These are phyloP conservation scores for Pseudorhombus dupliciocellatus DNA, from an alignment of 2,113 vertebrate genomes.

Conservation along the genomic window DNA sequence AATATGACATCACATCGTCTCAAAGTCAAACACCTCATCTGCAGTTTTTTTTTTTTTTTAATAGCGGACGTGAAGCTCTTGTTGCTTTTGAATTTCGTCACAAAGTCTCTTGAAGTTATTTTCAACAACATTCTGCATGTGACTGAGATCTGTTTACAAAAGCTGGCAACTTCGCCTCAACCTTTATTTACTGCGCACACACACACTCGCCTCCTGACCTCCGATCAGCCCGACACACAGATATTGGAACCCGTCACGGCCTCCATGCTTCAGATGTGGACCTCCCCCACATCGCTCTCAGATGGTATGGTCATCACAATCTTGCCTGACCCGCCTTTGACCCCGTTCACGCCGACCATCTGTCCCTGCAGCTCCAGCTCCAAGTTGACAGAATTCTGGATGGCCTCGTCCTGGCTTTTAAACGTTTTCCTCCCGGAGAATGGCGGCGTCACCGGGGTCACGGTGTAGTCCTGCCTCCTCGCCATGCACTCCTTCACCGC, in stretches of 20 bases:
- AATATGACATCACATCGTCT: neutral
- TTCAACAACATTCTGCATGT: constrained; percentile 26
- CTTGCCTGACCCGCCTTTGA: constrained; percentile 29
- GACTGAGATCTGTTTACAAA: constrained; percentile 55
- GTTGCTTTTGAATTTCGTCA: neutral
- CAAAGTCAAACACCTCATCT: neutral
- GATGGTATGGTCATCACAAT: constrained; percentile 25
- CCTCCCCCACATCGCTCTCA: constrained; percentile 72
- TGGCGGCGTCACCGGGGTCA: constrained; percentile 77
- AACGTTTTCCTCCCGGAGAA: constrained; percentile 56
- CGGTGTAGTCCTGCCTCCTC: constrained; percentile 78
- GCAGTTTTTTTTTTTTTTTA: neutral
- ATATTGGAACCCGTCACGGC: neutral
- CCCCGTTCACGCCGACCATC: constrained; percentile 57
- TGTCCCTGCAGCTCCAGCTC: constrained; percentile 79
- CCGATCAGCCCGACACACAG: constrained; percentile 11
- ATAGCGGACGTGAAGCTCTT: neutral
- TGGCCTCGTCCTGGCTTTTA: constrained; percentile 66
- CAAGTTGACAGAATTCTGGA: constrained; percentile 84
- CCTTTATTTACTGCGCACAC: neutral
- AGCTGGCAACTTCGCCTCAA: constrained; percentile 39
- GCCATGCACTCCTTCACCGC: constrained; percentile 87
- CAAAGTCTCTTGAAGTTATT: neutral
- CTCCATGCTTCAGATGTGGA: constrained; percentile 73
- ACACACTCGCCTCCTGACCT: neutral